phyloP scores from a whole-genome alignment of 2,113 vertebrate genomes.

The Halcyon malimbica region DNA sequence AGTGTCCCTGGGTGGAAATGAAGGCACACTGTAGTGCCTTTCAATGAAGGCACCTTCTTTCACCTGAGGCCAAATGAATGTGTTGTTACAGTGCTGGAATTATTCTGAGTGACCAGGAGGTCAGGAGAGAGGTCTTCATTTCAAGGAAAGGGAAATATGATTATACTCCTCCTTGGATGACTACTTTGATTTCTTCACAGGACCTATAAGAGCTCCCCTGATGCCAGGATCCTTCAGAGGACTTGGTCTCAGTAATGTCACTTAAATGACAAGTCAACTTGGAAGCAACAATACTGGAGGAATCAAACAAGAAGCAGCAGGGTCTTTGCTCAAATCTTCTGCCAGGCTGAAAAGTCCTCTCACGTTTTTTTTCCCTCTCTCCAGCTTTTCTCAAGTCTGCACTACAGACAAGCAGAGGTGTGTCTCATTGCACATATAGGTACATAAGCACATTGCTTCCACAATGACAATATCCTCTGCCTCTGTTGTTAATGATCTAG shows the following conservation, averaged over 20 bases:
- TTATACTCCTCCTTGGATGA: neutral
- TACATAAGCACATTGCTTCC: no score
- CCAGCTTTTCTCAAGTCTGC: neutral
- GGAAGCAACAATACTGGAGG: neutral
- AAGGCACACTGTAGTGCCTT: neutral
- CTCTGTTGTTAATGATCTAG: neutral
- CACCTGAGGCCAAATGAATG: neutral
- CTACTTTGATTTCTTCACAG: neutral
- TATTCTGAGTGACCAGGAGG: neutral
- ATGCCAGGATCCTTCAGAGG: neutral
- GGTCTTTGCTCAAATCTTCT: neutral
- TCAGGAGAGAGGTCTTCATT: neutral
- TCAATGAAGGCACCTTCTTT: neutral
- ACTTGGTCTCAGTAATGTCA: neutral
- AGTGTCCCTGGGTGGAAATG: neutral
- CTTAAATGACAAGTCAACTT: neutral
- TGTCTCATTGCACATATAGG: neutral
- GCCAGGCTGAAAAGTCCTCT: neutral
- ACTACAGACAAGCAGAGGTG: neutral
- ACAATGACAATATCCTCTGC: neutral
- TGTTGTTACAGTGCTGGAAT: neutral
- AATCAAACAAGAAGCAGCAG: neutral
- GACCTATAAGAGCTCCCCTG: neutral
- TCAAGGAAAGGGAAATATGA: neutral
- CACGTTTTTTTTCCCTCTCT: rapidly evolving